Percentiles rank a stretch among this genome's conserved stretches.
These are phyloP conservation scores for Julus scanicus DNA, from an alignment of 2,888 invertebrate genomes.

Conservation along the genomic window DNA sequence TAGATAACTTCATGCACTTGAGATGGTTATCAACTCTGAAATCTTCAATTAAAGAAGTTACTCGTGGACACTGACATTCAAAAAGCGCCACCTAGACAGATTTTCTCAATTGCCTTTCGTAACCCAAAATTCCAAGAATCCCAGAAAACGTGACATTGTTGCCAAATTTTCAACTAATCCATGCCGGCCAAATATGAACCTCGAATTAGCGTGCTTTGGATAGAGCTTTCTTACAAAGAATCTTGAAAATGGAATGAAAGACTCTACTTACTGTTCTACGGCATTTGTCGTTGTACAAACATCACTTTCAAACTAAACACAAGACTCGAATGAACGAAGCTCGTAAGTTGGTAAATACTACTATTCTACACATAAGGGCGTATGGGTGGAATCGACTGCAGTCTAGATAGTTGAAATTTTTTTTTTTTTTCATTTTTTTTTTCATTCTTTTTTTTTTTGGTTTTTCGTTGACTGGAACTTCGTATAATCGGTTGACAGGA, in stretches of 20 bases:
- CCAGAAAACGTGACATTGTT: background rate
- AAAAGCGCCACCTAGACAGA: background rate
- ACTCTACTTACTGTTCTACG: background rate
- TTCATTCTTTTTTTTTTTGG: background rate
- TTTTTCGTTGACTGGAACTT: conserved; percentile 7
- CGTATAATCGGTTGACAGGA: conserved; percentile 24
- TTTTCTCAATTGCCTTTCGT: background rate
- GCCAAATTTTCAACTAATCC: background rate
- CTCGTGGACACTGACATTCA: background rate
- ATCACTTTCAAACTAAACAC: conserved; percentile 36
- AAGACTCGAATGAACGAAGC: conserved; percentile 42
- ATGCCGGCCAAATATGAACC: background rate
- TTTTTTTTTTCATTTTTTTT: background rate
- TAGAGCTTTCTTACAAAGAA: background rate
- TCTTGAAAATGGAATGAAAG: background rate
- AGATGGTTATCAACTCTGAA: background rate
- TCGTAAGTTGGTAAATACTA: conserved; percentile 30
- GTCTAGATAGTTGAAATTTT: conserved; percentile 15
- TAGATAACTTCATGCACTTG: background rate
- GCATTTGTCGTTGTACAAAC: conserved; percentile 29
- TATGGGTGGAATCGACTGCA: conserved; percentile 39
- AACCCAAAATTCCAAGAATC: background rate
- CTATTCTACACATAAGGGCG: conserved; percentile 18
- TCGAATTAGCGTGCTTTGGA: background rate
- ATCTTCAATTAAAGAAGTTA: background rate